A percentile compares a stretch with the other conserved stretches of the same genome.
Conservation (phyloP, 2,888 invertebrate species). For the Orthonychiurus folsomi region DNA sequence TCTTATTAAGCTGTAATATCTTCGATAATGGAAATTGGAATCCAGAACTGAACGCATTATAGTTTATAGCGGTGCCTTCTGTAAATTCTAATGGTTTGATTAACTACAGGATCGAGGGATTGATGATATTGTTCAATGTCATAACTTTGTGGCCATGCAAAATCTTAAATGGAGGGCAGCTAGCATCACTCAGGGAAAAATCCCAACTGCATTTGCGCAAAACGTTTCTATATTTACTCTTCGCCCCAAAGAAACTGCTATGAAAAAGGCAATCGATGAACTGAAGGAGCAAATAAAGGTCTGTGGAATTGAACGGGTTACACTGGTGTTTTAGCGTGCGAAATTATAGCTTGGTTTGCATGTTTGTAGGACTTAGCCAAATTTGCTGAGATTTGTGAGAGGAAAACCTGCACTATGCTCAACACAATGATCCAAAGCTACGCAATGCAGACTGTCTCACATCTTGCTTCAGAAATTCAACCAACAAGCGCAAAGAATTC, state of each 20-base stretch:
- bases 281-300: constrained; percentile 45
- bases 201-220: constrained; percentile 55
- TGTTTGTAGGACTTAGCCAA: not conserved
- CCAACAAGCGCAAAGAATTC: no score
- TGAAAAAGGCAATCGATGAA: constrained; percentile 47
- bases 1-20: no score
- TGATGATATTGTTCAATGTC: constrained; percentile 52
- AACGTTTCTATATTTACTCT: constrained; percentile 56
- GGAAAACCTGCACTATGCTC: no score
- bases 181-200: constrained; percentile 47
- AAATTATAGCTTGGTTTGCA: no score
- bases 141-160: constrained; percentile 52
- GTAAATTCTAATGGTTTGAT: constrained; percentile 14
- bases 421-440: no score
- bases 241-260: constrained; percentile 51
- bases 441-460: no score
- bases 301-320: constrained; percentile 13
- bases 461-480: no score
- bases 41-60: no score
- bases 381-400: constrained; percentile 1
- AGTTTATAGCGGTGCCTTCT: no score
- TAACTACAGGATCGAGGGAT: constrained; percentile 44
- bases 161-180: constrained; percentile 56
- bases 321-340: no score
- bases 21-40: no score